Base-by-base conservation (phyloP, 1,140 invertebrate genomes). In the Diprion similis region DNA sequence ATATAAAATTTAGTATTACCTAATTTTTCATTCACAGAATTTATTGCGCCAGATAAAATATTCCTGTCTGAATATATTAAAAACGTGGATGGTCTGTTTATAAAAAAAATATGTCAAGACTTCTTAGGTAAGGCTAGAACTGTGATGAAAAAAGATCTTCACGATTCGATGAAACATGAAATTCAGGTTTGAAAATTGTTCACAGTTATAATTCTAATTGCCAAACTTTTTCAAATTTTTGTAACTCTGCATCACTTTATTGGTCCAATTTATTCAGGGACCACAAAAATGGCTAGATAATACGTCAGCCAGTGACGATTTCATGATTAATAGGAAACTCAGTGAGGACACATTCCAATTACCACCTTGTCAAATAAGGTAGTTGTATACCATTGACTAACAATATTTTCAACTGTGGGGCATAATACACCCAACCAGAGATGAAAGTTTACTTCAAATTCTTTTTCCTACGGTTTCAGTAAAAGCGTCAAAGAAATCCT, bases 111-210 rank as follows among this genome's bases (percentile, higher is more conserved):
- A 71, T 93, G 93, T 78, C 90, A 93, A 78, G 90, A 93, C 72
- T 92, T 95, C 66, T 80, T 95, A 37, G 90, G 91, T 46, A 90
- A 88, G 76, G 95, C 95, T 0, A 88, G 92, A 65, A 88, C 87
- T 75, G 92, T 97, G 24, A 95, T 97, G 89, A 92, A 92, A 72
- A 93, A 94, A 80, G 94, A 97, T 85, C 88, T 97, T 46, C 94
- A 96, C 82, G 91, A 94, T 74, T 93, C 94, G 69, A 90, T 93
- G 71, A 90, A 90, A 76, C 85, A 91, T 46, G 83, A 85, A 24
- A 79, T 86, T 64, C 78, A 87, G 75, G 82, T 59, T 13, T 15
- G n/a, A 59, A 78, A 68, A 75, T 37, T 37, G 6, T 37, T 37
- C 24, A 3, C 24, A 37, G 6, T 37, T 37, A 68, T 66, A 72